phyloP scores from a whole-genome alignment of 1,140 invertebrate genomes.

The Belonocnema kinseyi region DNA sequence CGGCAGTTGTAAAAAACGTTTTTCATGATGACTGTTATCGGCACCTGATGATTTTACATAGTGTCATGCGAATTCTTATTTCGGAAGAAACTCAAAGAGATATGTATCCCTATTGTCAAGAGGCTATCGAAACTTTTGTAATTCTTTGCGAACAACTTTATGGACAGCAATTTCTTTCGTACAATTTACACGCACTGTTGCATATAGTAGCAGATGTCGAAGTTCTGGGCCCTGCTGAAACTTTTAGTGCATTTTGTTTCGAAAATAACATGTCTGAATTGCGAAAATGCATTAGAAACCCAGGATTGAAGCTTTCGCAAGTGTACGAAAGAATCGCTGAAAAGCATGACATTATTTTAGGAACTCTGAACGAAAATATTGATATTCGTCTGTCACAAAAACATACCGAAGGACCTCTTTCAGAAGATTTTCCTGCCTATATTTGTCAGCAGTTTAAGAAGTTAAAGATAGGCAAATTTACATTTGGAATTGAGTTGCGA shows the following conservation, averaged over 20 bases:
- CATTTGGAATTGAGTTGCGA: not conserved
- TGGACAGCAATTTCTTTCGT: not conserved
- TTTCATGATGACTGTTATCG: not conserved
- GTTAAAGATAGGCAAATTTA: not conserved
- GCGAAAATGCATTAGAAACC: not conserved
- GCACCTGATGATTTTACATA: not conserved
- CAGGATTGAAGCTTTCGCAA: not conserved
- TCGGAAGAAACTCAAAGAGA: not conserved
- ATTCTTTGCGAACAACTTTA: not conserved
- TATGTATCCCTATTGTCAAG: not conserved
- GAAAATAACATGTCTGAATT: not conserved
- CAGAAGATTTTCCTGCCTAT: not conserved
- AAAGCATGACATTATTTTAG: not conserved
- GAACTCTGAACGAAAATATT: not conserved
- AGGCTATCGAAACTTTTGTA: constrained; percentile 3
- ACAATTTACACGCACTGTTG: not conserved
- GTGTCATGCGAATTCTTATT: not conserved
- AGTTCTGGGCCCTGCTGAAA: too few species aligned
- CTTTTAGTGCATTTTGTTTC: not conserved
- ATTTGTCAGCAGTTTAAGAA: not conserved
- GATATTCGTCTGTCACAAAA: not conserved
- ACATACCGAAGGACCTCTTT: not conserved
- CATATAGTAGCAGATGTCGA: too few species aligned
- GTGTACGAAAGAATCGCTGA: not conserved
- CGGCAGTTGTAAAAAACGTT: not conserved